Percentiles rank a stretch among this genome's conserved stretches.
Conservation (phyloP, 2,113 vertebrate species). For the Malurus elegans region DNA sequence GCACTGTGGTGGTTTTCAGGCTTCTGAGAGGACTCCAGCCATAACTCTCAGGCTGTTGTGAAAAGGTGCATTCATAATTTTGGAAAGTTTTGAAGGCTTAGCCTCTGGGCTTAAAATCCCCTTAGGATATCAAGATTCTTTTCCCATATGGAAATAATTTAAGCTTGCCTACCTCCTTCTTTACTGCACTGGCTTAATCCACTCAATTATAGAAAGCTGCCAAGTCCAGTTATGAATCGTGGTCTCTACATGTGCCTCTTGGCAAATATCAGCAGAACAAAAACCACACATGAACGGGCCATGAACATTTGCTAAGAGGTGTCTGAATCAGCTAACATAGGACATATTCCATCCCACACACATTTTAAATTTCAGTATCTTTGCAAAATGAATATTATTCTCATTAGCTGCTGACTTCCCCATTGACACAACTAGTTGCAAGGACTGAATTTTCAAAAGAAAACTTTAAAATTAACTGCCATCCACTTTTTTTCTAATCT, state of each 20-base stretch:
- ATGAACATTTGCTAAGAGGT: not conserved
- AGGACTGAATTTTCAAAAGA: not conserved
- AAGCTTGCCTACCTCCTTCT: constrained; percentile 32
- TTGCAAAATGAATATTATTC: not conserved
- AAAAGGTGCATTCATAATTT: not conserved
- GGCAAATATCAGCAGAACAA: not conserved
- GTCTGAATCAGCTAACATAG: not conserved
- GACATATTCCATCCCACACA: not conserved
- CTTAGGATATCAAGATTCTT: constrained; percentile 24
- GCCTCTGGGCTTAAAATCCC: not conserved
- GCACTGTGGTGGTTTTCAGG: not conserved
- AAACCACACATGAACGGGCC: not conserved
- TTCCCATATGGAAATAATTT: constrained; percentile 61
- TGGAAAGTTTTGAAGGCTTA: not conserved
- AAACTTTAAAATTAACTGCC: not conserved
- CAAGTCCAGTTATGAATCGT: constrained; percentile 35
- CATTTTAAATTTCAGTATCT: not conserved
- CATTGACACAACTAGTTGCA: not conserved
- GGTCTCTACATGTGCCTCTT: not conserved
- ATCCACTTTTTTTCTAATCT: not conserved
- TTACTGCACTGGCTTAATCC: constrained; percentile 17
- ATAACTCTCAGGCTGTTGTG: not conserved
- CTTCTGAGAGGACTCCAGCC: not conserved
- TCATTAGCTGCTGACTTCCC: not conserved
- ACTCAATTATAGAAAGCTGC: not conserved